Evolutionary conservation across 2,797 vertebrate genomes (phyloP).

Genomic region (Poecilia gillii): DNA sequence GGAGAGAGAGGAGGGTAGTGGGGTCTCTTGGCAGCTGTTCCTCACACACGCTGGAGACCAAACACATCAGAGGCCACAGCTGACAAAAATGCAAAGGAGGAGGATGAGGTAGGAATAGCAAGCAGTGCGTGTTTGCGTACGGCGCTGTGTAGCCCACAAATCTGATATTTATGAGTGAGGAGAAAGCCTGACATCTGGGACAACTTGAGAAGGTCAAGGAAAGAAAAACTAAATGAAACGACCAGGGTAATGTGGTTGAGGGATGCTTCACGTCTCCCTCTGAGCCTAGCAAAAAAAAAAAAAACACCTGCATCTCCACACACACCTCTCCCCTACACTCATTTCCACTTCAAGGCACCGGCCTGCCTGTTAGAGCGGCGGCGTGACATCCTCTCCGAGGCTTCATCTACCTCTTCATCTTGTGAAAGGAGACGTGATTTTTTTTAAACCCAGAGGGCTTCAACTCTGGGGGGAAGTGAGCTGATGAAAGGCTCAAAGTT

Average conservation of each 20-base stretch:
- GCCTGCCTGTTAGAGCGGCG: conserved; percentile 57
- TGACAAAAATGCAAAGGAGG: conserved; percentile 65
- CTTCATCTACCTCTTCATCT: conserved; percentile 59
- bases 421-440: conserved; percentile 35
- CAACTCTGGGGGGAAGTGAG: conserved; percentile 35
- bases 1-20: conserved; percentile 24
- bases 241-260: neutral
- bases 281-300: conserved; percentile 31
- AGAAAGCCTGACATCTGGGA: conserved; percentile 24
- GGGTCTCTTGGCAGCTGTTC: conserved; percentile 74
- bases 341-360: conserved; percentile 79
- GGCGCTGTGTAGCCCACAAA: conserved; percentile 26
- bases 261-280: conserved; percentile 4
- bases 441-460: conserved; percentile 49
- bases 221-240: conserved; percentile 23
- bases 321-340: conserved; percentile 45
- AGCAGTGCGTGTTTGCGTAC: conserved; percentile 72
- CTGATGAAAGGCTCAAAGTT: conserved; percentile 52
- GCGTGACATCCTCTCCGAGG: conserved; percentile 37
- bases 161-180: conserved; percentile 26
- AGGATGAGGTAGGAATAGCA: conserved; percentile 67
- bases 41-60: conserved; percentile 52
- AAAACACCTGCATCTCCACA: conserved; percentile 20
- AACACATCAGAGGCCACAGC: conserved; percentile 73
- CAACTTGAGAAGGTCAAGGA: conserved; percentile 27